Base-by-base conservation (phyloP, 2,113 vertebrate genomes). In the Malurus melanocephalus region DNA sequence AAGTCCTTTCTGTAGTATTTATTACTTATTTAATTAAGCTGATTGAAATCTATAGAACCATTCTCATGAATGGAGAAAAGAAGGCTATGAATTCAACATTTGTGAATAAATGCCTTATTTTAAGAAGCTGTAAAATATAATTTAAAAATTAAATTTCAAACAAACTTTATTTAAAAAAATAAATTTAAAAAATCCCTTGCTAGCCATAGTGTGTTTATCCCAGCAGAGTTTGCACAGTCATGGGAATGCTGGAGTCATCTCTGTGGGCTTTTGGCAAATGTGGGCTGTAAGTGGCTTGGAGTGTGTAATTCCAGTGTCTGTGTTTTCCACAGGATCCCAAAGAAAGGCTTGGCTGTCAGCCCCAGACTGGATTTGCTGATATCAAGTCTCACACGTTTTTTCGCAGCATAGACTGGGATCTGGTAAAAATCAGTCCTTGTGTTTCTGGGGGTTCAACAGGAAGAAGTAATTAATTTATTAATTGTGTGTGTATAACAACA, bases 361-460 rank as follows among this genome's bases (percentile, higher is more conserved):
- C 97, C 2, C 98, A 99, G 96, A 98, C 98, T 1, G 99, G 99
- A 87, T 99, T 99, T 96, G 98, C 98, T 13, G 99, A 99, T 93
- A 99, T 99, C 97, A 99, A 99, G 97, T 98, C 99, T 68, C 99
- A 99, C 48, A 99, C 99, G 0, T 99, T 99, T 97, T 99, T 99
- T 97, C 98, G 99, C 96, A 99, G 97, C 97, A 99, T 99, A 93
- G 99, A 99, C 97, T 99, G 99, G 99, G 99, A 99, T 81, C 98
- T 99, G 99, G 99, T 99, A 98, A 98, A 96, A 69, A 87, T 13
- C 17, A 15, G 8, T 76, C 17, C 24, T 88, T 53, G 10, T 77
- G 5, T 32, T 93, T 62, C 1, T 52, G 19, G n/a, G 4, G 19
- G n/a, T 69, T 85, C n/a, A 16, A 16, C 48, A 56, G 27, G 27